A percentile compares a stretch with the other conserved stretches of the same genome.
phyloP scores from a whole-genome alignment of 1,140 invertebrate species.

The Caenorhabditis latens region DNA sequence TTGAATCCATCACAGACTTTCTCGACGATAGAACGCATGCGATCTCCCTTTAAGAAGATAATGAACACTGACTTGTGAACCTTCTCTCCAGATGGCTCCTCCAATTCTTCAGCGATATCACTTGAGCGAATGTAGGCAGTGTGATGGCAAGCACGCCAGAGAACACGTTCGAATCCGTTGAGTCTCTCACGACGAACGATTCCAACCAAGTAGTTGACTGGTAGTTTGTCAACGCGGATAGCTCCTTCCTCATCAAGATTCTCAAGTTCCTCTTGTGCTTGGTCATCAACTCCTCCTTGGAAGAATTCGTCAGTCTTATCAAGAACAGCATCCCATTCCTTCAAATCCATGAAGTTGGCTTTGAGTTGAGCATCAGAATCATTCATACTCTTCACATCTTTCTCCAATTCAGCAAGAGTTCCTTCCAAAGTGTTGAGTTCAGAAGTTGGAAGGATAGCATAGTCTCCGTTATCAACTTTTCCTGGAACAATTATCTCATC shows the following conservation, averaged over 20 bases:
- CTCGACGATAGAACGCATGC: constrained; percentile 78
- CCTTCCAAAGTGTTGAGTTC: constrained; percentile 76
- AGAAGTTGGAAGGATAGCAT: constrained; percentile 70
- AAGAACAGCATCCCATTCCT: constrained; percentile 77
- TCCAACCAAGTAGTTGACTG: constrained; percentile 73
- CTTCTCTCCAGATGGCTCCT: constrained; percentile 78
- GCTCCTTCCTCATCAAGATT: constrained; percentile 68
- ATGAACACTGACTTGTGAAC: constrained; percentile 79
- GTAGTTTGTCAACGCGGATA: constrained; percentile 63
- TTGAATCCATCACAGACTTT: constrained; percentile 78
- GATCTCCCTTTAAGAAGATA: constrained; percentile 79
- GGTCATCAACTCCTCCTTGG: constrained; percentile 76
- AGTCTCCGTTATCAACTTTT: constrained; percentile 72
- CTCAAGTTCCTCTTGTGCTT: constrained; percentile 61
- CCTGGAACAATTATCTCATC: constrained; percentile 72
- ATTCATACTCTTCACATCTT: constrained; percentile 78
- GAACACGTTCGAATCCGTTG: constrained; percentile 74
- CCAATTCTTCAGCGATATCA: constrained; percentile 78
- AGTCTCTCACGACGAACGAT: constrained; percentile 74
- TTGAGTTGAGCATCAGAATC: constrained; percentile 75
- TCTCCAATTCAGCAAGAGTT: constrained; percentile 76
- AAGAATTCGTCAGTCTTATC: constrained; percentile 78
- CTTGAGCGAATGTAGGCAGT: constrained; percentile 77
- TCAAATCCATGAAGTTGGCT: constrained; percentile 76
- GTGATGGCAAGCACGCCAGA: constrained; percentile 76